A percentile compares a stretch with the other conserved stretches of the same genome.
Conservation (phyloP, 1,140 invertebrate species). For the Aphelinus atriplicis region DNA sequence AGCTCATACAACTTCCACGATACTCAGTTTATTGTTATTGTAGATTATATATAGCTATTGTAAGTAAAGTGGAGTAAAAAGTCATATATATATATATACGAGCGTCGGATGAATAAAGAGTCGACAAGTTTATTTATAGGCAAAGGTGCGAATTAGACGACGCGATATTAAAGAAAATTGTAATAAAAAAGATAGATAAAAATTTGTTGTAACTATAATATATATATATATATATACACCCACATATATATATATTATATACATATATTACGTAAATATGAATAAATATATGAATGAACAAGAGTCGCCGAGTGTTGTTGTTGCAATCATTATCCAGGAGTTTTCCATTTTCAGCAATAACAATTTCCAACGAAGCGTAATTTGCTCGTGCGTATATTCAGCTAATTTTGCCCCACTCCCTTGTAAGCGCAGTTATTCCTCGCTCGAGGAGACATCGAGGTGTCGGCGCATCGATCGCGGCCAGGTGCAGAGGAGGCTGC, state of each 20-base stretch:
- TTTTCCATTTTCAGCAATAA: no score
- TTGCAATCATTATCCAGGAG: no score
- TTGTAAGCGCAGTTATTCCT: background rate
- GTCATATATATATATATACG: background rate
- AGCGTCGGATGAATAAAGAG: conserved; percentile 3
- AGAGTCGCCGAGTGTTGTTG: no score
- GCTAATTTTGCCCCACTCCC: no score
- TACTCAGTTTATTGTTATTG: conserved; percentile 14
- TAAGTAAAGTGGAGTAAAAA: conserved; percentile 19
- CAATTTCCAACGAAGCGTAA: no score
- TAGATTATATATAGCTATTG: conserved; percentile 18
- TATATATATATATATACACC: conserved; percentile 25
- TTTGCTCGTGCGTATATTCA: no score
- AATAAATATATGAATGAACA: conserved; percentile 40
- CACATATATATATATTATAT: conserved; percentile 34
- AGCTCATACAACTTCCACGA: conserved; percentile 19
- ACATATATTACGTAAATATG: conserved; percentile 41
- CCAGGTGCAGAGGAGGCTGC: no score
- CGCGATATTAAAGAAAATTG: conserved; percentile 20
- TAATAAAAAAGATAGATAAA: conserved; percentile 34
- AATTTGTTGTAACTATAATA: conserved; percentile 37
- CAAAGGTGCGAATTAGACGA: conserved; percentile 8
- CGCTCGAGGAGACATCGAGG: background rate
- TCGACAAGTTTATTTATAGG: conserved; percentile 30
- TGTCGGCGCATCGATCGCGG: no score